Evolutionary conservation across 1,140 invertebrate species (phyloP).

Genomic region (Tribolium castaneum): DNA sequence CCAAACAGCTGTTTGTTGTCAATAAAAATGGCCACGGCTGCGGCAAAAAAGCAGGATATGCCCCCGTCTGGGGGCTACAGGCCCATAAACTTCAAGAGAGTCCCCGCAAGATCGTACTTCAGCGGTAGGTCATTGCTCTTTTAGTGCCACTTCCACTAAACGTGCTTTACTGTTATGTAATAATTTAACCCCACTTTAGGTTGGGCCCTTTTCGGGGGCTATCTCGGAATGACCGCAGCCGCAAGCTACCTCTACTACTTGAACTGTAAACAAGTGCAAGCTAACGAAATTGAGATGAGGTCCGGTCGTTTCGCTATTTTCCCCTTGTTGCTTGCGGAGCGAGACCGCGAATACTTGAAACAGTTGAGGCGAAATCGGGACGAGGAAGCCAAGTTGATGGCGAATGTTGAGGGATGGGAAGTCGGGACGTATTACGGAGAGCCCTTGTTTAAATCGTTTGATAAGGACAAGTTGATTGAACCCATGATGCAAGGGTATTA

Average conservation of each 20-base stretch:
- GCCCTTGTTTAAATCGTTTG: constrained; percentile 73
- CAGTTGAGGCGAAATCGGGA: constrained; percentile 84
- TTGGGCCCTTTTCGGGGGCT: constrained; percentile 70
- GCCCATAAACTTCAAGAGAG: constrained; percentile 77
- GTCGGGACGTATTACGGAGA: constrained; percentile 89
- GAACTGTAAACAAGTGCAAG: constrained; percentile 66
- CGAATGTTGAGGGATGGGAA: constrained; percentile 88
- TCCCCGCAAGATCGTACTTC: constrained; percentile 77
- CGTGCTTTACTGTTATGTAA: constrained; percentile 27
- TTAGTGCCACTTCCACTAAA: not conserved
- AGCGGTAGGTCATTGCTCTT: constrained; percentile 66
- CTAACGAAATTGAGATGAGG: constrained; percentile 76
- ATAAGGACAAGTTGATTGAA: constrained; percentile 69
- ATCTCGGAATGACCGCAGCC: constrained; percentile 70
- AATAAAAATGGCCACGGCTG: constrained; percentile 45
- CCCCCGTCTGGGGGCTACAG: constrained; percentile 87
- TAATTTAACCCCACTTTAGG: constrained; percentile 62
- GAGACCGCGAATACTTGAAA: constrained; percentile 84
- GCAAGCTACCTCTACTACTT: constrained; percentile 71
- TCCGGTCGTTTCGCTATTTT: constrained; percentile 79
- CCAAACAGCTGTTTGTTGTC: not conserved
- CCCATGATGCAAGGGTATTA: constrained; percentile 78
- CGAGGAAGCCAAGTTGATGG: constrained; percentile 87
- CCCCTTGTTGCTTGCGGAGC: constrained; percentile 83
- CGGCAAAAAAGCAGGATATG: constrained; percentile 78